Conservation (phyloP, 2,113 vertebrate genomes). For the Alexandromys fortis region DNA sequence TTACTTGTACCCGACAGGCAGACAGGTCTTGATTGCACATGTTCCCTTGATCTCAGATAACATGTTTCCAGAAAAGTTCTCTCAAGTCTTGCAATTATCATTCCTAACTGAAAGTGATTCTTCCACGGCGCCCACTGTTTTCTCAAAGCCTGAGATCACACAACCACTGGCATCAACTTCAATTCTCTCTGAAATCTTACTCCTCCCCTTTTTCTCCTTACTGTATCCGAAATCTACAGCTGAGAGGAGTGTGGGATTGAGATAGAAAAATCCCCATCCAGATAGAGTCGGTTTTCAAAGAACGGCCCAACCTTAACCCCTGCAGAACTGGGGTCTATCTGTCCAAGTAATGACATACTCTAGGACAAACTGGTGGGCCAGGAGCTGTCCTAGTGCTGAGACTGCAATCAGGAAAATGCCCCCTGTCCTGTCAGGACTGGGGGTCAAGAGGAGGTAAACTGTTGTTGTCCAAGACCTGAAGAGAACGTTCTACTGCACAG, state of each 20-base stretch:
- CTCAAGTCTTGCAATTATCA: background rate
- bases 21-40: background rate
- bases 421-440: background rate
- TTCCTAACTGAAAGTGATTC: background rate
- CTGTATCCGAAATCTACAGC: background rate
- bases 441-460: background rate
- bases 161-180: background rate
- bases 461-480: background rate
- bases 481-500: background rate
- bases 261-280: background rate
- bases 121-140: background rate
- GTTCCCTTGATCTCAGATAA: background rate
- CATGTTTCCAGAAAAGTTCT: background rate
- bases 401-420: background rate
- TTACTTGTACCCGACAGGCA: background rate
- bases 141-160: background rate
- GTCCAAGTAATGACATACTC: background rate
- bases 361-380: rapidly evolving
- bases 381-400: background rate
- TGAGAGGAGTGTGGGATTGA: background rate
- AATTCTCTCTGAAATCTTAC: background rate
- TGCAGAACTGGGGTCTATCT: background rate
- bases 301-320: background rate
- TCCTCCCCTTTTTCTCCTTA: background rate
- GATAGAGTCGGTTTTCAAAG: background rate